Evolutionary conservation across 1,140 invertebrate genomes (phyloP).

Genomic region (Meloidogyne floridensis): DNA sequence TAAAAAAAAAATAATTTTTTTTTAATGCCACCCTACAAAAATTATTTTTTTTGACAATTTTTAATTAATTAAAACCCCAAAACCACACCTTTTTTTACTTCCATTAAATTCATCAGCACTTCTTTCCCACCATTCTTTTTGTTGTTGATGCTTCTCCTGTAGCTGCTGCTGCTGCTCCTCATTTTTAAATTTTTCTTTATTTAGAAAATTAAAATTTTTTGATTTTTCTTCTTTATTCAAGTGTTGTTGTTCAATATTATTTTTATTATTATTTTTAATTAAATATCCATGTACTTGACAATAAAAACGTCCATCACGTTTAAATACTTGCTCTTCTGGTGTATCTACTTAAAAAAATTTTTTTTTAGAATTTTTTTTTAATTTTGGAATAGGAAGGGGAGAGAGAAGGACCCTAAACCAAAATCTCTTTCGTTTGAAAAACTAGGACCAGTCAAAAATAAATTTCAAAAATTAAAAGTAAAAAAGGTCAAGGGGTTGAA

Average conservation of each 20-base stretch:
- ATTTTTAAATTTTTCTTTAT: too few species aligned
- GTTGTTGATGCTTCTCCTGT: background rate
- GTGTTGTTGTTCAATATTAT: background rate
- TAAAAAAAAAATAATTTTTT: too few species aligned
- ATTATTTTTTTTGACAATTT: background rate
- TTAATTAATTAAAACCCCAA: background rate
- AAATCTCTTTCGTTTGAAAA: too few species aligned
- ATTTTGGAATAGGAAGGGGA: too few species aligned
- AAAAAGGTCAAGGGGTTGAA: too few species aligned
- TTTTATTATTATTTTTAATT: constrained; percentile 1
- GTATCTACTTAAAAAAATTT: background rate
- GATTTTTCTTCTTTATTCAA: background rate
- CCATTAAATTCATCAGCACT: constrained; percentile 26
- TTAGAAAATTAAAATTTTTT: background rate
- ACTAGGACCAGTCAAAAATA: background rate
- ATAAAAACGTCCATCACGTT: constrained; percentile 26
- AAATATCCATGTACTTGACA: constrained; percentile 21
- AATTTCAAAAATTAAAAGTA: background rate
- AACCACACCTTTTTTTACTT: constrained; percentile 2
- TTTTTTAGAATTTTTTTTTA: background rate
- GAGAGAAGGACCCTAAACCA: too few species aligned
- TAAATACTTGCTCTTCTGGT: constrained; percentile 7
- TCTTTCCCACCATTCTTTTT: constrained; percentile 22
- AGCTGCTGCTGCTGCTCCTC: too few species aligned
- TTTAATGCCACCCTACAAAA: too few species aligned